A percentile compares a stretch with the other conserved stretches of the same genome.
These are phyloP conservation scores for Apaloderma vittatum DNA, from an alignment of 2,113 vertebrate genomes.

Conservation along the genomic window DNA sequence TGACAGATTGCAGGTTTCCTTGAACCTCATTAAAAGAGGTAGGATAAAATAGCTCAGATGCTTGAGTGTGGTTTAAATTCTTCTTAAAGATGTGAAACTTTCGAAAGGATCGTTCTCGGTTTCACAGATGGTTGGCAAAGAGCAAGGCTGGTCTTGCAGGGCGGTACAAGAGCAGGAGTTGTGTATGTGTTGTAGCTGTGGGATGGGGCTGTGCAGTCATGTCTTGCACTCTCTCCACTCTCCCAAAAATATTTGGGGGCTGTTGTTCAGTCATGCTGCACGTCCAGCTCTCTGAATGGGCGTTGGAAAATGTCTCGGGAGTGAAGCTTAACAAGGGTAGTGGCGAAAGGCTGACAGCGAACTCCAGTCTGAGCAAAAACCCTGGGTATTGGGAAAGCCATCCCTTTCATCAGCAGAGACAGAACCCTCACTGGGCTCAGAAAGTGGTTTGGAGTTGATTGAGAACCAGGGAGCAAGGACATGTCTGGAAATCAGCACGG, in stretches of 20 bases:
- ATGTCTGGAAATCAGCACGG: not conserved
- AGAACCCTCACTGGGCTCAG: not conserved
- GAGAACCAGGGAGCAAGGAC: not conserved
- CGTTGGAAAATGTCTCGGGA: not conserved
- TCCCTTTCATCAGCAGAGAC: not conserved
- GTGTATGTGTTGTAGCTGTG: not conserved
- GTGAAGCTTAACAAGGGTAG: not conserved
- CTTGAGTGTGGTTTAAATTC: not conserved
- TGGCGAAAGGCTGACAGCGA: not conserved
- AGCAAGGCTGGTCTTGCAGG: not conserved
- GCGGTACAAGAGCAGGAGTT: not conserved
- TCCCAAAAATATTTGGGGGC: not conserved
- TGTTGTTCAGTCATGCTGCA: not conserved
- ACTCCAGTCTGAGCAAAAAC: not conserved
- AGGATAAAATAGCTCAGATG: not conserved
- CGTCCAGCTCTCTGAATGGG: not conserved
- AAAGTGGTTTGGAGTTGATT: not conserved
- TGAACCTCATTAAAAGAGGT: not conserved
- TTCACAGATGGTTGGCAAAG: not conserved
- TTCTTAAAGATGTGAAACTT: not conserved
- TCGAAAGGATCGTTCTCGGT: not conserved
- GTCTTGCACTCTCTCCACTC: not conserved
- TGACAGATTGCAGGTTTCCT: constrained; percentile 10
- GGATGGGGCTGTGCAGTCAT: not conserved
- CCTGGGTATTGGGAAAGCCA: not conserved